These are phyloP conservation scores for Phylloscopus trochilus DNA, from an alignment of 2,113 vertebrate species.

Conservation along the genomic window DNA sequence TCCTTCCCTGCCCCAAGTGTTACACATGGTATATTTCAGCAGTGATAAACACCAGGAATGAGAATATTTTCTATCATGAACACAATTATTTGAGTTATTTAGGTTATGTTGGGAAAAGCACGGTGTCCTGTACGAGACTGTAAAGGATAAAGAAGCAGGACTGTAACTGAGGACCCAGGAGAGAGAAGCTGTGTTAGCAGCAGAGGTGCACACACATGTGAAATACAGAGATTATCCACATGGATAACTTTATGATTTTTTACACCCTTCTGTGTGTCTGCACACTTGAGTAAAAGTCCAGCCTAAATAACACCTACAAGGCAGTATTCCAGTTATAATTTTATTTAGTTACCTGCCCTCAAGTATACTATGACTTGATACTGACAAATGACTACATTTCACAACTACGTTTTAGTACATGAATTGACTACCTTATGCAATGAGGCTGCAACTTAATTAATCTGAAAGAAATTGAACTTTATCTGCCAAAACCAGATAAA, in stretches of 20 bases:
- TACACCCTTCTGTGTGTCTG: not conserved
- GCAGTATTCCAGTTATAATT: not conserved
- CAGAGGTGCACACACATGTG: not conserved
- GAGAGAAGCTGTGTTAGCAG: not conserved
- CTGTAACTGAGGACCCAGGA: fast-evolving
- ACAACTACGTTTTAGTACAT: not conserved
- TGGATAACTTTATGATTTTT: not conserved
- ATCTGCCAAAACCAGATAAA: not conserved
- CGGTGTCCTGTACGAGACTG: not conserved
- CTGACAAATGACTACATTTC: not conserved
- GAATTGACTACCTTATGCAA: not conserved
- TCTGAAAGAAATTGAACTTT: not conserved
- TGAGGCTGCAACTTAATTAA: not conserved
- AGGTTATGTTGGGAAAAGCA: not conserved
- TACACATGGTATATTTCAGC: not conserved
- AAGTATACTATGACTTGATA: not conserved
- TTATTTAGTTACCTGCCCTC: not conserved
- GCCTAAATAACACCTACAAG: not conserved
- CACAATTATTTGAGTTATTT: not conserved
- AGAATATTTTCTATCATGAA: not conserved
- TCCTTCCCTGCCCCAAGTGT: not conserved
- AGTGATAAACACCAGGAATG: not conserved
- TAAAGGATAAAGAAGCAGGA: not conserved
- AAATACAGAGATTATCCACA: not conserved
- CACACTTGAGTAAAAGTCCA: not conserved